Evolutionary conservation across 2,888 invertebrate species (phyloP).

Genomic region (Hybos culiciformis): DNA sequence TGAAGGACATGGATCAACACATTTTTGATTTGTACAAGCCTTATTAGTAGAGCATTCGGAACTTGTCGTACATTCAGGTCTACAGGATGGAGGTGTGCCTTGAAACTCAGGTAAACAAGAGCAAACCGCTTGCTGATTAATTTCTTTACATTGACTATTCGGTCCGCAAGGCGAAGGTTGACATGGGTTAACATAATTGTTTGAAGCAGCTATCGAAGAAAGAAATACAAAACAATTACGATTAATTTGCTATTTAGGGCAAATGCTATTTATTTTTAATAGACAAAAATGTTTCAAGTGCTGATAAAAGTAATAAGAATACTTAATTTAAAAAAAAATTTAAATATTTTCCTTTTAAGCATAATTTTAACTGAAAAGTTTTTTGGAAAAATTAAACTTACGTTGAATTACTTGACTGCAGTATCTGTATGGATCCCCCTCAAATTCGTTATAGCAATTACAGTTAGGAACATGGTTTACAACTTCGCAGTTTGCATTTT

Average conservation of each 20-base stretch:
- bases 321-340: background rate
- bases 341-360: background rate
- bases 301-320: background rate
- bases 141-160: conserved; percentile 62
- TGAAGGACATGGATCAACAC: conserved; percentile 55
- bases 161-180: conserved; percentile 69
- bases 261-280: background rate
- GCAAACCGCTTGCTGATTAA: conserved; percentile 57
- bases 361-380: background rate
- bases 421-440: conserved; percentile 54
- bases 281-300: background rate
- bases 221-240: background rate
- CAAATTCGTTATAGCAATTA: conserved; percentile 43
- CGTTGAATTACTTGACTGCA: conserved; percentile 40
- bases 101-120: conserved; percentile 51
- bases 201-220: conserved; percentile 32
- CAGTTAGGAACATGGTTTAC: conserved; percentile 52
- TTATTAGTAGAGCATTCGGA: conserved; percentile 53
- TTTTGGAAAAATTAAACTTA: conserved; percentile 38
- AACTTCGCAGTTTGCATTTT: conserved; percentile 49
- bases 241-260: background rate
- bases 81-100: conserved; percentile 54
- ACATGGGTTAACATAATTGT: conserved; percentile 47
- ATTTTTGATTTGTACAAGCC: conserved; percentile 56
- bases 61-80: conserved; percentile 59